Base-by-base conservation (phyloP, 92 coral and sea anemone genomes). In the Actinostola sp. region DNA sequence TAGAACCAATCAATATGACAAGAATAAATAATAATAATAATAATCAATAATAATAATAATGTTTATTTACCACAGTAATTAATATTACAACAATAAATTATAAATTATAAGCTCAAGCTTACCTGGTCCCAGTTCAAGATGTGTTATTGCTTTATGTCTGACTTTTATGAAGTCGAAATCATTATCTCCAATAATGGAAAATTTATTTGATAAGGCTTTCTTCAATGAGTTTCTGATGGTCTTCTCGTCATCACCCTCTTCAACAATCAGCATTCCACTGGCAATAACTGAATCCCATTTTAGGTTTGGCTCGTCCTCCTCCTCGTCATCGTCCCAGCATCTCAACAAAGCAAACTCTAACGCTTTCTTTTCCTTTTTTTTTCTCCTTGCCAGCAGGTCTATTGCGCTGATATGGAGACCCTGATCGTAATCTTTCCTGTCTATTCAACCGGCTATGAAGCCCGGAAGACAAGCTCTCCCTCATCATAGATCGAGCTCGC, bases 91-190 rank as follows among this genome's bases (percentile, higher is more conserved):
- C 90, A 35, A 79, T 41, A 58, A n/a, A n/a, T n/a, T n/a, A n/a
- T n/a, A 72, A 67, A 56, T 62, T 79, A 21, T 73, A 85, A 51
- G 79, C 85, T n/a, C n/a, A n/a, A n/a, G n/a, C 1, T 82, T 79
- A 10, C 61, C 77, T 23, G 80, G 76, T 1, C 78, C 85, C 33
- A 73, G 78, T 45, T 67, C 52, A 23, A 66, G 61, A 10, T 19
- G 36, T 26, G 91, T n/a, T 1, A 80, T 71, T 41, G 60, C 55
- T 54, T 76, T 86, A 26, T 86, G 76, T 29, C 63, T 59, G 2
- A 81, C 87, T 51, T 82, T 82, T 3, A 82, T 82, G 61, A 82
- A 76, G 2, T 76, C 84, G 63, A 82, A 87, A 39, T 82, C 73
- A 34, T 76, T 72, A 20, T 59, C 45, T 19, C 84, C 84, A 1